These are phyloP conservation scores for Acrobasis suavella DNA, from an alignment of 2,888 invertebrate genomes.

Conservation along the genomic window DNA sequence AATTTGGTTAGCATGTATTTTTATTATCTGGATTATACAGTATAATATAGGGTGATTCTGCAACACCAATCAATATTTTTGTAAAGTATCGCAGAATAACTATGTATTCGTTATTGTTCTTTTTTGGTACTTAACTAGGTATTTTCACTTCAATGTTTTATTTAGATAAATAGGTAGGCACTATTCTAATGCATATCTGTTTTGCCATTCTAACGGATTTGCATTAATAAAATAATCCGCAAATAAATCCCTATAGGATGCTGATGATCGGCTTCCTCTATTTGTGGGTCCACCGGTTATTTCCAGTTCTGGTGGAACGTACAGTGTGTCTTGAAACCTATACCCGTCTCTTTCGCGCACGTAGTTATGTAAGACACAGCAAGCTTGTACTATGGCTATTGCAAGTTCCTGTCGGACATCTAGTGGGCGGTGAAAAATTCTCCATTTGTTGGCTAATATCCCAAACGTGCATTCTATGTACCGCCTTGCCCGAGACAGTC, in stretches of 20 bases:
- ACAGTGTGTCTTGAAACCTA: slow-evolving; percentile 34
- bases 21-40: slow-evolving; percentile 28
- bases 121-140: slow-evolving; percentile 32
- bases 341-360: slow-evolving; percentile 35
- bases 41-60: slow-evolving; percentile 28
- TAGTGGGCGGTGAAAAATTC: slow-evolving; percentile 31
- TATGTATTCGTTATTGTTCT: slow-evolving; percentile 27
- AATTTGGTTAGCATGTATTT: slow-evolving; percentile 29
- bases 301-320: slow-evolving; percentile 35
- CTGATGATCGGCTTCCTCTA: slow-evolving; percentile 32
- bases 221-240: slow-evolving; percentile 33
- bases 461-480: slow-evolving; percentile 24
- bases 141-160: slow-evolving; percentile 35
- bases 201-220: slow-evolving; percentile 34
- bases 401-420: slow-evolving; percentile 33
- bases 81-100: slow-evolving; percentile 34
- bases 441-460: slow-evolving; percentile 8
- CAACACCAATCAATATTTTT: slow-evolving; percentile 34
- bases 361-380: slow-evolving; percentile 32
- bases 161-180: slow-evolving; percentile 34
- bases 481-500: slow-evolving; percentile 25
- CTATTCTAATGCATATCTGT: slow-evolving; percentile 33
- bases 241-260: slow-evolving; percentile 33
- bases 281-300: slow-evolving; percentile 29
- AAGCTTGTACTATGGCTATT: slow-evolving; percentile 26